Evolutionary conservation across 92 coral and sea anemone genomes (phyloP), one percentile per base, ranked within the genome.

Genomic region (Anthopleura xanthogrammica): DNA sequence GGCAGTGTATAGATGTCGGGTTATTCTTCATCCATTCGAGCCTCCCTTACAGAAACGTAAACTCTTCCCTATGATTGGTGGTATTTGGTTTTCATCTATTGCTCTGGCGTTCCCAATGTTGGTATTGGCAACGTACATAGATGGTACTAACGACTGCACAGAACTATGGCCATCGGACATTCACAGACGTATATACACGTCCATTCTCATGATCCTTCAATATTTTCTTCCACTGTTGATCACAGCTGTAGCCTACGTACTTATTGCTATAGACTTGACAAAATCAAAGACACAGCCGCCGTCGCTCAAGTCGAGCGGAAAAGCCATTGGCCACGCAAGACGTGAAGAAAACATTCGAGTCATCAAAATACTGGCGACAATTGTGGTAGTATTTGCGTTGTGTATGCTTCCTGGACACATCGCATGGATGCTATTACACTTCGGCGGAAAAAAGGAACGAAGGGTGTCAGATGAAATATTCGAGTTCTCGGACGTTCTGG

Each of bases 341-440:
- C 72, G 91, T 14, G 85, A 87, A 60, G 97, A 93, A 68, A 90
- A 92, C 74, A 87, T 88, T 29, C 90, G 77, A 29, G 93, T 93
- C 17, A 91, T 93, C 29, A 93, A 93, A 80, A 89, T 87, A 50
- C 86, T 93, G 60, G 90, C 92, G 5, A 80, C 93, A 16, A 92
- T 93, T 65, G 89, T 92, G 10, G 57, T 93, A 4, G 76, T 81
- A 39, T 93, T 93, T 85, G 91, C 97, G 11, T 6, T 93, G 29
- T 86, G 89, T 55, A 90, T 92, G 88, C 79, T 93, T 43, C 97
- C 97, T 19, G 92, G 91, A 3, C 87, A 92, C 57, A 78, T 93
- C 24, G 93, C 93, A 64, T 93, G 97, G 97, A 91, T 93, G 91
- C 84, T 86, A 55, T 57, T 86, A 24, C 91, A 93, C 72, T 93